A percentile compares a stretch with the other conserved stretches of the same genome.
phyloP scores from a whole-genome alignment of 1,140 invertebrate species.

The Drosophila kanapiae region DNA sequence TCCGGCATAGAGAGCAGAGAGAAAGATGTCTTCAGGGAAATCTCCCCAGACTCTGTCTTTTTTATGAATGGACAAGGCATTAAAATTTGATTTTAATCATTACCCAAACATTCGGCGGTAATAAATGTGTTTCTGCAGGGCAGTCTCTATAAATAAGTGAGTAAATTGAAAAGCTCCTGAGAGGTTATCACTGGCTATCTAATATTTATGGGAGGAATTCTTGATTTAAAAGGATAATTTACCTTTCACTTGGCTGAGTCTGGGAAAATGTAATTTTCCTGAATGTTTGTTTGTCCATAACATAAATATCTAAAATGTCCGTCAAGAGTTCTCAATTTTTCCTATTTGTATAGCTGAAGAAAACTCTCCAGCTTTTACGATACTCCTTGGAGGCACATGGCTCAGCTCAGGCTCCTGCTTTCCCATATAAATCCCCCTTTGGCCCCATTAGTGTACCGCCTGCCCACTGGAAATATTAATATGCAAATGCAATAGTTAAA shows the following conservation, averaged over 20 bases:
- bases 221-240: neutral
- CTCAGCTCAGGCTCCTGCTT: neutral
- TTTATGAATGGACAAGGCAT: conserved; percentile 40
- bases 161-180: neutral
- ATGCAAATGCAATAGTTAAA: conserved; percentile 47
- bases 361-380: neutral
- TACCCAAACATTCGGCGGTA: neutral
- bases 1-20: conserved; percentile 52
- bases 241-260: neutral
- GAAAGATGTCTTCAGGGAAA: conserved; percentile 6
- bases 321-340: neutral
- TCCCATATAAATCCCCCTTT: conserved; percentile 22
- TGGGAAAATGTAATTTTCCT: neutral
- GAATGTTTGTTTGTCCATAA: neutral
- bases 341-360: neutral
- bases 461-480: conserved; percentile 45
- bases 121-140: conserved; percentile 19
- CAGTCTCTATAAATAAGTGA: conserved; percentile 21
- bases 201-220: conserved; percentile 8
- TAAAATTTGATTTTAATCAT: conserved; percentile 45
- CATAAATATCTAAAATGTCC: neutral
- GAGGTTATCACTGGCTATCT: neutral
- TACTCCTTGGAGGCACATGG: neutral
- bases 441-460: conserved; percentile 18
- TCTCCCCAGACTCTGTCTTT: neutral